Base-by-base conservation (phyloP, 2,113 vertebrate species). In the Amia ocellicauda region DNA sequence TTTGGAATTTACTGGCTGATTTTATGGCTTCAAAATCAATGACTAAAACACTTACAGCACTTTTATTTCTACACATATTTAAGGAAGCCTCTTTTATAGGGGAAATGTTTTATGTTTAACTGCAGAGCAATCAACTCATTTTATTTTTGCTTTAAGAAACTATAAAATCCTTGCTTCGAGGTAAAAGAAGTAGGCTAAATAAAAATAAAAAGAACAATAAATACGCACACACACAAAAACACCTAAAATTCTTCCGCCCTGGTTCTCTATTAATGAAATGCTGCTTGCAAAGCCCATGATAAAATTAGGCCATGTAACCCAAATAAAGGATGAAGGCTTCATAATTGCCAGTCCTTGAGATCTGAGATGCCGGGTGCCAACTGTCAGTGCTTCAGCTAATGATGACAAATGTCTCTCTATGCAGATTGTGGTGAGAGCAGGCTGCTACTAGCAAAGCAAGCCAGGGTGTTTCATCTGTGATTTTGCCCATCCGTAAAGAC, bases 331-430 rank as follows among this genome's bases (percentile, higher is more conserved):
- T 90, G 88, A 91, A 90, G 88, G 86, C 80, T 88, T 89, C 86
- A 87, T 91, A 89, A 90, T 93, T 93, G 90, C 92, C 87, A 89
- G 91, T 95, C 90, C 89, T 90, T 74, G 88, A 92, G 92, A 90
- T 93, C 91, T 90, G 91, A 94, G 91, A 91, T 92, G 90, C 90
- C 74, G 89, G 94, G 94, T 98, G 90, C 93, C 93, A 92, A 97
- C 95, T 98, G 97, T 97, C 97, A 98, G 90, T 88, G 90, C 86
- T 83, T 22, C 80, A 90, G 93, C 95, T 98, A 99, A 98, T 98
- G 97, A 97, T 98, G 97, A 98, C 95, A 98, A 98, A 98, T 98
- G 91, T 90, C 91, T 88, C 92, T 92, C 89, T 92, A 96, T 96
- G 97, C 93, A 97, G 93, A 98, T 94, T 91, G 91, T 85, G 67